A percentile compares a stretch with the other conserved stretches of the same genome.
These are phyloP conservation scores for Pomatostomus ruficeps DNA, from an alignment of 2,113 vertebrate species.

Conservation along the genomic window DNA sequence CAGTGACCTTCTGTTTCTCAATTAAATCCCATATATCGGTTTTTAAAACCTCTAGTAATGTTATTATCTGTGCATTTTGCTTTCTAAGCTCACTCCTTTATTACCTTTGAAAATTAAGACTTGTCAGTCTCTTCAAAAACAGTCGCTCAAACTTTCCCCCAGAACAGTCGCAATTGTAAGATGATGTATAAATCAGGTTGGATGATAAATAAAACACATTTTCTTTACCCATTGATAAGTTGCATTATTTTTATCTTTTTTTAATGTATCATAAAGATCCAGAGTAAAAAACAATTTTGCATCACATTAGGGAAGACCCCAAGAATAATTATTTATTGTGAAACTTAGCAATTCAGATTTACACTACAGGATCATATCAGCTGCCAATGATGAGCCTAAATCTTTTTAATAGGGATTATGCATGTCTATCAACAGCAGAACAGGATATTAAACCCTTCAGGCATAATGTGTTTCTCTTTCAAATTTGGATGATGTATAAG, in stretches of 20 bases:
- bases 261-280: neutral
- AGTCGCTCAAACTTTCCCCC: neutral
- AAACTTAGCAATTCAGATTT: conserved; percentile 5
- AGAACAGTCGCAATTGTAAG: neutral
- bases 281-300: neutral
- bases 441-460: neutral
- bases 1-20: neutral
- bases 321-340: neutral
- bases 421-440: neutral
- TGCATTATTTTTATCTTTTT: neutral
- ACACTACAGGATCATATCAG: neutral
- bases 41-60: neutral
- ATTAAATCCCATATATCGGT: neutral
- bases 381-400: neutral
- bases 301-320: neutral
- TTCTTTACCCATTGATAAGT: neutral
- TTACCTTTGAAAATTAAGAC: neutral
- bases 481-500: neutral
- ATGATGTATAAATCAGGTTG: neutral
- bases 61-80: neutral
- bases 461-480: neutral
- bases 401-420: neutral
- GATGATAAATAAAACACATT: neutral
- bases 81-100: neutral
- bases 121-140: neutral